These are phyloP conservation scores for Nothura maculosa DNA, from an alignment of 2,797 vertebrate genomes.

Conservation along the genomic window DNA sequence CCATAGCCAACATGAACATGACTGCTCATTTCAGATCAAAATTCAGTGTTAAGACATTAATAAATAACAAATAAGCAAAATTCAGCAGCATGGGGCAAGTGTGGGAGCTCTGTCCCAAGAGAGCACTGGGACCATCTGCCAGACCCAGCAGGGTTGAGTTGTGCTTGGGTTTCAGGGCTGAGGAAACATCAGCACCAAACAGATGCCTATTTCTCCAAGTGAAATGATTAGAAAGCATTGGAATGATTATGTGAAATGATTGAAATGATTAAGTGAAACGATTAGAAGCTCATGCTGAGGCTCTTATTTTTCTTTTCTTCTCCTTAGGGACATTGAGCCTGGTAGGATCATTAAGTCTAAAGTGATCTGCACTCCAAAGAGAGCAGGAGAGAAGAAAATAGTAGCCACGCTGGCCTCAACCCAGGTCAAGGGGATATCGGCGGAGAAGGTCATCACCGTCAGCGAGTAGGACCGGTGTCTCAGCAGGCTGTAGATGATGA, in stretches of 20 bases:
- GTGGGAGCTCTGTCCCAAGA: not conserved
- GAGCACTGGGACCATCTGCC: fast-evolving
- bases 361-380: slow-evolving; percentile 63
- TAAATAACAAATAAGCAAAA: no score
- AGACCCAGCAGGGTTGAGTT: not conserved
- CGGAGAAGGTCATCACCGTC: slow-evolving; percentile 66
- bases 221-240: fast-evolving
- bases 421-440: slow-evolving; percentile 71
- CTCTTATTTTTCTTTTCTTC: not conserved
- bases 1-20: not conserved
- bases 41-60: no score
- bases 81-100: fast-evolving
- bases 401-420: slow-evolving; percentile 69
- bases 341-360: slow-evolving; percentile 73
- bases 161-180: fast-evolving
- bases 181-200: not conserved
- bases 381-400: slow-evolving; percentile 71
- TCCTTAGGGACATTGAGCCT: slow-evolving; percentile 69
- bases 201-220: not conserved
- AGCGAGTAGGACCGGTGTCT: not conserved
- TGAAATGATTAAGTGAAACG: not conserved
- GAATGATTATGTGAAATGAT: not conserved
- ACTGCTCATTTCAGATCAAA: not conserved
- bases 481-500: fast-evolving
- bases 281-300: not conserved